A percentile compares a stretch with the other conserved stretches of the same genome.
phyloP scores from a whole-genome alignment of 2,888 invertebrate species.

The Ganaspis brasiliensis region DNA sequence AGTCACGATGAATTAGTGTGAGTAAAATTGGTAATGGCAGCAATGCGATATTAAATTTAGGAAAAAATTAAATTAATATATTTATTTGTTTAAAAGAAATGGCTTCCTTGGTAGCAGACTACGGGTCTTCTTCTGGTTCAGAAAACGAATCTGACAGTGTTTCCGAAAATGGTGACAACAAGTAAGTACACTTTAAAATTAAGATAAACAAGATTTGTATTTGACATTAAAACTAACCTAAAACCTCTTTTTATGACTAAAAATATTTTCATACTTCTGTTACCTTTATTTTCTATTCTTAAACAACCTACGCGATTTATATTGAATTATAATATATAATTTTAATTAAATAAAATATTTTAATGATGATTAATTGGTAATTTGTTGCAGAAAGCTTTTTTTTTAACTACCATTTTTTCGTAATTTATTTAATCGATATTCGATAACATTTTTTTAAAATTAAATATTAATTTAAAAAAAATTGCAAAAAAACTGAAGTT shows the following conservation, averaged over 20 bases:
- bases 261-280: no score
- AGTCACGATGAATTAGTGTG: not conserved
- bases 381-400: no score
- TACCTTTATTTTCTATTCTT: no score
- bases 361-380: no score
- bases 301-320: no score
- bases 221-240: constrained; percentile 47
- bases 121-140: constrained; percentile 83
- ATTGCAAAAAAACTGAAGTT: no score
- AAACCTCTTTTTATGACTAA: not conserved
- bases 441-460: no score
- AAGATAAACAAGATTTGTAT: not conserved
- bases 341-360: no score
- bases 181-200: constrained; percentile 71
- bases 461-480: no score
- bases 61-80: constrained; percentile 50
- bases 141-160: constrained; percentile 80
- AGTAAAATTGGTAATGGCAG: not conserved
- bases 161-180: constrained; percentile 71
- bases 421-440: no score
- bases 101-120: constrained; percentile 87
- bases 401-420: no score
- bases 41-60: not conserved
- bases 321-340: no score
- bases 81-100: constrained; percentile 74